Conservation (phyloP, 2,797 vertebrate species). For the Leptodactylus fallax region DNA sequence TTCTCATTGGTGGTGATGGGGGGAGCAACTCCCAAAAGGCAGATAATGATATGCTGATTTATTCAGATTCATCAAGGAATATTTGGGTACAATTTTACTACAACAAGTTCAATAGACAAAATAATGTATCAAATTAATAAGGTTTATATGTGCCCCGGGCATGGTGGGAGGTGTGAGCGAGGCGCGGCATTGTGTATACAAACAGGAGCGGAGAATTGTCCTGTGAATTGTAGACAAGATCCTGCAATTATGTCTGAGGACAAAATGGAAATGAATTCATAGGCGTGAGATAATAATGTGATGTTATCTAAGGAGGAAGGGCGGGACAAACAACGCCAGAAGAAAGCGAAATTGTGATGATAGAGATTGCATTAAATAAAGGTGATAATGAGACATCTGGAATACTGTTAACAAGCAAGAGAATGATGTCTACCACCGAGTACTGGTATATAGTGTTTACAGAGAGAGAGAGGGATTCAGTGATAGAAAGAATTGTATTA, state of each 20-base stretch:
- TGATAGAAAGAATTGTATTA: no score
- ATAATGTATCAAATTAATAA: conserved; percentile 33
- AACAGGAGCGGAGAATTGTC: background rate
- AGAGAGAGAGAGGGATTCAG: no score
- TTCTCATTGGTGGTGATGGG: background rate
- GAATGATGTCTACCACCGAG: background rate
- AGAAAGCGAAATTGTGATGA: background rate
- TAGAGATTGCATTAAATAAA: background rate
- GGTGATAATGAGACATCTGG: background rate
- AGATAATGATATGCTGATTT: background rate
- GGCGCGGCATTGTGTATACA: background rate
- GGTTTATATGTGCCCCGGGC: conserved; percentile 11
- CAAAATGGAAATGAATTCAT: background rate
- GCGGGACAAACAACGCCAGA: background rate
- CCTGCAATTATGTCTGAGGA: background rate
- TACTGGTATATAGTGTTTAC: no score
- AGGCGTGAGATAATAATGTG: conserved; percentile 17
- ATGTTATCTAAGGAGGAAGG: background rate
- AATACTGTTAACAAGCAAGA: background rate
- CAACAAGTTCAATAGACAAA: background rate
- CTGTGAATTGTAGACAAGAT: background rate
- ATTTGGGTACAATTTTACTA: conserved; percentile 6
- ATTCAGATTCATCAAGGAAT: conserved; percentile 10
- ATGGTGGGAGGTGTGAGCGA: background rate
- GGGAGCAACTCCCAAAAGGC: background rate